phyloP scores from a whole-genome alignment of 2,113 vertebrate species.

The Macaca nemestrina region DNA sequence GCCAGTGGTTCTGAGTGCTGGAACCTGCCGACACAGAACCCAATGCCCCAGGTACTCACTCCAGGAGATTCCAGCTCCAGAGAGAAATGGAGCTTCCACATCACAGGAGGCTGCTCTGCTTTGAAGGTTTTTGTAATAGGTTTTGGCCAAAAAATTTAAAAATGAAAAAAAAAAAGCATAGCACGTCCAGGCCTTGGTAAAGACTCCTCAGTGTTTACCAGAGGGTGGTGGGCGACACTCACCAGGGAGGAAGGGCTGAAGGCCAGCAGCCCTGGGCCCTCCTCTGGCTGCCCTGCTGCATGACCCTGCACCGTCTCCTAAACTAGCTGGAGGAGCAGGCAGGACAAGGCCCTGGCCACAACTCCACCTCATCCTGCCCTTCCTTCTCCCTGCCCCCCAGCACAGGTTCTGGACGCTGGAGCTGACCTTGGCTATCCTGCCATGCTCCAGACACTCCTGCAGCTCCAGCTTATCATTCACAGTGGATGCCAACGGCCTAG shows the following conservation, averaged over 20 bases:
- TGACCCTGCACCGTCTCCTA: not conserved
- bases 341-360: not conserved
- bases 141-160: not conserved
- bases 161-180: not conserved
- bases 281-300: not conserved
- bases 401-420: not conserved
- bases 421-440: conserved; percentile 97
- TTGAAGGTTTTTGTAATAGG: not conserved
- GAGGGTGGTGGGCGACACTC: accelerated
- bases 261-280: not conserved
- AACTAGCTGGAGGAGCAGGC: not conserved
- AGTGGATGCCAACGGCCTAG: conserved; percentile 93
- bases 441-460: conserved; percentile 97
- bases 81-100: not conserved
- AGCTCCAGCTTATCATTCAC: conserved; percentile 94
- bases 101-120: not conserved
- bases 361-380: not conserved
- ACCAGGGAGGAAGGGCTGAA: not conserved
- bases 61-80: not conserved
- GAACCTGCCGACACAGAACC: not conserved
- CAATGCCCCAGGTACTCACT: not conserved
- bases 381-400: not conserved
- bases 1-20: too few species aligned
- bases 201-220: not conserved
- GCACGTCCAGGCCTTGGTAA: not conserved